Conservation (phyloP, 2,113 vertebrate genomes). For the Mola mola region DNA sequence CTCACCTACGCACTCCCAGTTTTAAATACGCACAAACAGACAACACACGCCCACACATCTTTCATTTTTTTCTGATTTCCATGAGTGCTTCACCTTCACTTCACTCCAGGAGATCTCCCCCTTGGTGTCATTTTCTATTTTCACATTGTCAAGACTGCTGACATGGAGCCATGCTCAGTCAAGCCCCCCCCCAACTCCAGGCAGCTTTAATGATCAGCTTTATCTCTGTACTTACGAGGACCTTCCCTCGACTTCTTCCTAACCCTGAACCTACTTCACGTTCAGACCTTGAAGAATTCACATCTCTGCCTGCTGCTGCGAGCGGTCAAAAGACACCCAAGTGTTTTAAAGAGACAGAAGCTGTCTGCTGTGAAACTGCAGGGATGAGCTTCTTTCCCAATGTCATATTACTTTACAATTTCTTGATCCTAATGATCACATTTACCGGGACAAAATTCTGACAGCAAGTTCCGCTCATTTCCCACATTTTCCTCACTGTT, state of each 20-base stretch:
- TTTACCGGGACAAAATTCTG: neutral
- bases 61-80: neutral
- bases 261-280: neutral
- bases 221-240: neutral
- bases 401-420: neutral
- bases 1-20: slow-evolving; percentile 23
- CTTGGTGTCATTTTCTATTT: slow-evolving; percentile 18
- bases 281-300: neutral
- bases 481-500: neutral
- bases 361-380: neutral
- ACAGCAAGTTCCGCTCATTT: neutral
- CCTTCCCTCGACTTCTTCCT: neutral
- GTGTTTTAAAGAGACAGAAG: neutral
- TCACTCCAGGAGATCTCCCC: slow-evolving; percentile 1
- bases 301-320: neutral
- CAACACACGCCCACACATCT: slow-evolving; percentile 9
- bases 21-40: slow-evolving; percentile 15
- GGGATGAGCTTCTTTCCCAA: neutral
- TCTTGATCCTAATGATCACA: neutral
- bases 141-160: slow-evolving; percentile 11
- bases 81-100: neutral
- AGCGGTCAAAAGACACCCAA: neutral
- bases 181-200: neutral
- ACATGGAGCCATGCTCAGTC: slow-evolving; percentile 1
- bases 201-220: slow-evolving; percentile 8